Conservation (phyloP, 2,888 invertebrate species). For the Drosophila meridiana region DNA sequence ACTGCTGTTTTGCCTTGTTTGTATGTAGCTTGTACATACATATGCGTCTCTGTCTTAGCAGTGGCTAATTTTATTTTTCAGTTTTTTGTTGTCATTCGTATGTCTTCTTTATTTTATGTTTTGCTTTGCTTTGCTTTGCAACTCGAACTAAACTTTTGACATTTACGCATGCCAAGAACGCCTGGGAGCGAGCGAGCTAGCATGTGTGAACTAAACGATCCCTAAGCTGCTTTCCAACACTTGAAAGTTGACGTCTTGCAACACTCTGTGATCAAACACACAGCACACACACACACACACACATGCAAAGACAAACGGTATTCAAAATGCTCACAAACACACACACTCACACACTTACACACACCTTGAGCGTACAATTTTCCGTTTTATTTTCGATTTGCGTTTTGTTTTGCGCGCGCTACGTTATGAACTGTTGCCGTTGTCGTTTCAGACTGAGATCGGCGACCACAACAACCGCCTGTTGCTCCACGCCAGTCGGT, state of each 20-base stretch:
- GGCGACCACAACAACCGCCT: slow-evolving; percentile 72
- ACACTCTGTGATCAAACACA: slow-evolving; percentile 59
- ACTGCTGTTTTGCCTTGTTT: slow-evolving; percentile 26
- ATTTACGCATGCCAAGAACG: slow-evolving; percentile 41
- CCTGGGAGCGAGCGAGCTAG: slow-evolving; percentile 58
- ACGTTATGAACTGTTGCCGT: slow-evolving; percentile 70
- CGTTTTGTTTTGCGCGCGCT: slow-evolving; percentile 65
- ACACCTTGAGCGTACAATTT: slow-evolving; percentile 41
- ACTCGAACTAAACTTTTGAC: slow-evolving; percentile 50
- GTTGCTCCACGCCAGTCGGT: slow-evolving; percentile 61
- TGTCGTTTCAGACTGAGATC: slow-evolving; percentile 76
- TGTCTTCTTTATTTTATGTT: slow-evolving; percentile 45
- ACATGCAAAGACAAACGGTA: slow-evolving; percentile 23
- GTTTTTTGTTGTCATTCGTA: slow-evolving; percentile 55
- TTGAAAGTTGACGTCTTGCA: slow-evolving; percentile 54
- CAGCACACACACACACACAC: slow-evolving; percentile 7
- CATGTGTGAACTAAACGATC: slow-evolving; percentile 33
- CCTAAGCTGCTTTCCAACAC: slow-evolving; percentile 46
- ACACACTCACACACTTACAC: slow-evolving; percentile 29
- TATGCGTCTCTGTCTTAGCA: slow-evolving; percentile 9
- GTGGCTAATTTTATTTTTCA: slow-evolving; percentile 39
- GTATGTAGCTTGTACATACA: slow-evolving; percentile 18
- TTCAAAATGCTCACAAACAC: slow-evolving; percentile 43
- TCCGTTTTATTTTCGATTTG: slow-evolving; percentile 47
- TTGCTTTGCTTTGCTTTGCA: slow-evolving; percentile 31